Percentiles rank a stretch among this genome's conserved stretches.
Conservation (phyloP, 2,888 invertebrate species). For the Agrochola circellaris region DNA sequence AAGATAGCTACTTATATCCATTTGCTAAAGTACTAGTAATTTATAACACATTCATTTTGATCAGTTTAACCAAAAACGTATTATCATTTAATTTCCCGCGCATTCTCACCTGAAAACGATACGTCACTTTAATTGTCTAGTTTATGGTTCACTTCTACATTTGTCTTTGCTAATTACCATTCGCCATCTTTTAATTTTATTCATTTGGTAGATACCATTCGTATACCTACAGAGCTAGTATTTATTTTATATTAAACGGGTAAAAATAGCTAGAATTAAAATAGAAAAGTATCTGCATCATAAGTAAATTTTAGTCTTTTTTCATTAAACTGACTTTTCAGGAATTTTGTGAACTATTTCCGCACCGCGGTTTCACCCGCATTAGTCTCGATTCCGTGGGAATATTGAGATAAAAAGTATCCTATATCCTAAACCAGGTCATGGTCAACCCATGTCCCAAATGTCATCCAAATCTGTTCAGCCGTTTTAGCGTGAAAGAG, state of each 20-base stretch:
- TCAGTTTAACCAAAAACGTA: slow-evolving; percentile 13
- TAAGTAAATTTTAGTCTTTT: neutral
- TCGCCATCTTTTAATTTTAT: slow-evolving; percentile 38
- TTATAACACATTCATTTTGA: slow-evolving; percentile 16
- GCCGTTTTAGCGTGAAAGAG: too few relatives aligned
- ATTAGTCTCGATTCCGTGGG: too few relatives aligned
- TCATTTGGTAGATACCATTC: slow-evolving; percentile 15
- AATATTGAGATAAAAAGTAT: too few relatives aligned
- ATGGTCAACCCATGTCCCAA: too few relatives aligned
- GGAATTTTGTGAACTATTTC: too few relatives aligned
- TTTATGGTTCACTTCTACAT: slow-evolving; percentile 32
- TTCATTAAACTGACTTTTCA: neutral
- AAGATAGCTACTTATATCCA: slow-evolving; percentile 14
- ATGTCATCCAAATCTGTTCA: too few relatives aligned
- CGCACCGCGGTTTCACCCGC: too few relatives aligned
- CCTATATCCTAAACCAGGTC: too few relatives aligned
- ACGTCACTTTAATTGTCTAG: slow-evolving; percentile 46
- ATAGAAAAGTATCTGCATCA: neutral
- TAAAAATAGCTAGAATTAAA: neutral
- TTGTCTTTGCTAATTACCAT: slow-evolving; percentile 41
- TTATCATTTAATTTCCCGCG: slow-evolving; percentile 41
- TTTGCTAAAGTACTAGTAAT: slow-evolving; percentile 25
- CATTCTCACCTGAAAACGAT: slow-evolving; percentile 31
- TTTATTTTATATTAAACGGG: neutral
- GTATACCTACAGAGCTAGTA: too few relatives aligned